Base-by-base conservation (phyloP, 1,140 invertebrate genomes). In the Rhyzopertha dominica region DNA sequence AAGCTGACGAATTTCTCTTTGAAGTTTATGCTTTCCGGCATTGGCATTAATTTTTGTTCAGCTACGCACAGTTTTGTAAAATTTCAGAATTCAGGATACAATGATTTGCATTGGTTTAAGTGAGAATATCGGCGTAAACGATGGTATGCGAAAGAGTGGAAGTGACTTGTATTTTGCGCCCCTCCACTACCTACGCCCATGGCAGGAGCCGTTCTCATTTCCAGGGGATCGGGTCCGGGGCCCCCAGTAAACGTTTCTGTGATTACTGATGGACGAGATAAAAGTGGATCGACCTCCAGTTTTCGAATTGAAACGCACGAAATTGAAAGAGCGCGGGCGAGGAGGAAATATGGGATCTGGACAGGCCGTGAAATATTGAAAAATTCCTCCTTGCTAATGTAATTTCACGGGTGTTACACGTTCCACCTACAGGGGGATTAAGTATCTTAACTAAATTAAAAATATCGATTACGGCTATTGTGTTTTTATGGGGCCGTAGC, bases 261-360 rank as follows among this genome's bases (percentile, higher is more conserved):
- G 56, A 59, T 59, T 59, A 56, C 56, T 59, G 56, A 59, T 59
- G 56, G 56, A 55, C 53, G 54, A 55, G 56, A 58, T 58, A 58
- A 55, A 58, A 50, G 50, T 43, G 50, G 53, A 58, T 56, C 58
- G 53, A 54, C 55, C 55, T 55, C 45, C 53, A 52, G 47, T 53
- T 60, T 53, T 56, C 42, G 50, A 61, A 61, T 61, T 61, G 56
- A 54, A 61, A 58, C 58, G 53, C 44, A 43, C 45, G 58, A 58
- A 61, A 61, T 61, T 61, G 56, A 58, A 58, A 58, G 58, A 55
- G 58, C 29, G 50, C 49, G 53, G 38, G 41, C 39, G 43, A 49
- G 29, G 36, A 36, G 24, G 51, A 56, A 58, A 58, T 53, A 56
- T 56, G 48, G 40, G n/a, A n/a, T 47, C 41, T 47, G 40, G 53